Evolutionary conservation across 2,797 vertebrate species (phyloP), one percentile per base, ranked within the genome.

Genomic region (Pipistrellus nathusii): DNA sequence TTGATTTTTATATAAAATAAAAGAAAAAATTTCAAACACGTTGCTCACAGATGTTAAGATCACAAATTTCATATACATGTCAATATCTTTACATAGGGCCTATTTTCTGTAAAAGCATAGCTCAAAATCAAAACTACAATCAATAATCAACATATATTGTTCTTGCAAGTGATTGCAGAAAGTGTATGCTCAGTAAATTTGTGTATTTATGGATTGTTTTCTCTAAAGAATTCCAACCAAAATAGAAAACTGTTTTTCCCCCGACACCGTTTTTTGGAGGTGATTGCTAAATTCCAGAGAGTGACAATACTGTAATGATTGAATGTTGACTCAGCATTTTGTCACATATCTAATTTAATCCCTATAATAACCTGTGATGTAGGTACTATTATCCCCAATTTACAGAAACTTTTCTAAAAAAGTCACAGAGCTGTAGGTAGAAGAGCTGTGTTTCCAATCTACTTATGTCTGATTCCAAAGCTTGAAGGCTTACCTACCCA

Each of bases 71-170:
- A 66, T 32, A 90, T 71, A 35, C 23, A 48, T 55, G 66, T 48
- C 53, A 71, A 53, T 66, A 64, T 87, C 23, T 85, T 80, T 76
- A 87, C 25, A 57, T 6, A 87, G 35, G 10, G 38, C 27, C 12
- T 14, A 59, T 84, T 84, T 93, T 68, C 57, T 62, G 7, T 91
- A 17, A 57, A 90, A 64, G 23, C 6, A 41, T 71, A 57, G 78
- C 20, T 87, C 44, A 86, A 87, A 86, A 87, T 83, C 71, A 90
- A 90, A 93, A 71, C 48, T 73, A n/a, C 8, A 44, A 80, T 88
- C 73, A 85, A 77, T 85, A 57, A 87, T 82, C 53, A 87, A 86
- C 15, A 80, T 32, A 59, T 66, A 71, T 25, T 76, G 6, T 85
- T 90, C n/a, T 84, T 90, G 14, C 14, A 44, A 76, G 21, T 59